phyloP scores from a whole-genome alignment of 2,888 invertebrate species.

The Caenorhabditis plicata region DNA sequence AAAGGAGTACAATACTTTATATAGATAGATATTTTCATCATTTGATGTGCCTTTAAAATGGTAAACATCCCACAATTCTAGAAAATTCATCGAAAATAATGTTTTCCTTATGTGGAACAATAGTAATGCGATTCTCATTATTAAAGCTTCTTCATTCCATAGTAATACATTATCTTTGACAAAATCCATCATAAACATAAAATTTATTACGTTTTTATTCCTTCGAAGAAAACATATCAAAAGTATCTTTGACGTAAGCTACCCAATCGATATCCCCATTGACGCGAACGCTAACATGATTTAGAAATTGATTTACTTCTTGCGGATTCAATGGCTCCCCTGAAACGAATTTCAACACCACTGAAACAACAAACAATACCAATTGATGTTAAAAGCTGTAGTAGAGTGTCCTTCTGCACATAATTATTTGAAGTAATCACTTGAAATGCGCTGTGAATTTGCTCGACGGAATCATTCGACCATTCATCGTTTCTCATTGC shows the following conservation, averaged over 20 bases:
- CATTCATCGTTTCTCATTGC: constrained; percentile 39
- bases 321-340: constrained; percentile 46
- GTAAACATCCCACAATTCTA: too few species aligned
- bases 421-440: constrained; percentile 32
- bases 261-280: constrained; percentile 50
- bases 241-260: constrained; percentile 44
- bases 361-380: not conserved
- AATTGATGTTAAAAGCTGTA: constrained; percentile 26
- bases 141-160: too few species aligned
- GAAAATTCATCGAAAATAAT: too few species aligned
- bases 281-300: constrained; percentile 41
- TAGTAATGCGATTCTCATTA: too few species aligned
- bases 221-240: constrained; percentile 28
- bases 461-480: constrained; percentile 23
- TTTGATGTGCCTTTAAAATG: too few species aligned
- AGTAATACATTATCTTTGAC: too few species aligned
- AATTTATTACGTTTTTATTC: constrained; percentile 5
- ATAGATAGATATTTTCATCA: too few species aligned
- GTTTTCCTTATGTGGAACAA: too few species aligned
- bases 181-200: too few species aligned
- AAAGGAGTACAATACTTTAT: too few species aligned
- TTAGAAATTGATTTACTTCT: constrained; percentile 50
- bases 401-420: constrained; percentile 22
- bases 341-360: not conserved
- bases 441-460: constrained; percentile 28